These are phyloP conservation scores for Podarcis raffonei DNA, from an alignment of 2,113 vertebrate species.

Conservation along the genomic window DNA sequence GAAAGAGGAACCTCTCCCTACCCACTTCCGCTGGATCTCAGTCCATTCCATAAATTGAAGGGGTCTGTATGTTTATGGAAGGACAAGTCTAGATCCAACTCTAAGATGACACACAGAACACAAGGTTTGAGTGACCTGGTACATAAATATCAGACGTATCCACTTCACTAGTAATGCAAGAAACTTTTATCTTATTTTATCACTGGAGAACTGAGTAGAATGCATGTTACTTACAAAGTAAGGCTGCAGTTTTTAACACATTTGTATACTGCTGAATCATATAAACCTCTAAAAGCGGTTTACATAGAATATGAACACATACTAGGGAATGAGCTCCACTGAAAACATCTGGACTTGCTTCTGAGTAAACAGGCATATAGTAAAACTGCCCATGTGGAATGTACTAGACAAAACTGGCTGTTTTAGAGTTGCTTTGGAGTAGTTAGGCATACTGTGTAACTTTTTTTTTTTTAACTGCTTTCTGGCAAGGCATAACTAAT, in stretches of 20 bases:
- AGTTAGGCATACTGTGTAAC: neutral
- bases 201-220: neutral
- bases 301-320: neutral
- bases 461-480: neutral
- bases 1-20: neutral
- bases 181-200: too few species aligned
- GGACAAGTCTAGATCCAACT: neutral
- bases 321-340: neutral
- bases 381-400: neutral
- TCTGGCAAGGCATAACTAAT: neutral
- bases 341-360: neutral
- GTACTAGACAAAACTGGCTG: neutral
- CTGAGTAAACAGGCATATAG: neutral
- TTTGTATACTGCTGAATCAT: too few species aligned
- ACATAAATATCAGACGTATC: neutral
- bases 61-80: neutral
- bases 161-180: neutral
- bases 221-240: neutral
- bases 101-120: neutral
- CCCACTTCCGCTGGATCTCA: neutral
- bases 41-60: neutral
- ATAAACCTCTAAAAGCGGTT: too few species aligned
- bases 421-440: fast-evolving
- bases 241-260: too few species aligned
- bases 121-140: neutral